Evolutionary conservation across 2,797 vertebrate species (phyloP).

Genomic region (Coregonus suidteri): DNA sequence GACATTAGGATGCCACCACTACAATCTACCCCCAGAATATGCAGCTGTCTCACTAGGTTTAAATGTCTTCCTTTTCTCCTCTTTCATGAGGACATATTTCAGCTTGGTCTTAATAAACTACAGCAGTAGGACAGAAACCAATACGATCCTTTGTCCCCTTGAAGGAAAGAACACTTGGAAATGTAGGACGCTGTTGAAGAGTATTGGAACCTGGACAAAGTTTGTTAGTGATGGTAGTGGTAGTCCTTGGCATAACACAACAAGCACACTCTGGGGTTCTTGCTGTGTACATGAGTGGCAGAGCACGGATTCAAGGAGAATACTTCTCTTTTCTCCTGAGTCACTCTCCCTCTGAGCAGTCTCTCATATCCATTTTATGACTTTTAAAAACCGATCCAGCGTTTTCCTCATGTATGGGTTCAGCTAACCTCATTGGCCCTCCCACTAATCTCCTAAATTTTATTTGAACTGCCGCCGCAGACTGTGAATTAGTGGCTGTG

Average conservation of each 20-base stretch:
- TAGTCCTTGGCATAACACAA: neutral
- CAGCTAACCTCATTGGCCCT: slow-evolving; percentile 44
- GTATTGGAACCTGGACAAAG: neutral
- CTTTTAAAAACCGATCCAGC: slow-evolving; percentile 16
- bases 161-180: neutral
- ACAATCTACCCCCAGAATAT: neutral
- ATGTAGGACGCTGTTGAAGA: neutral
- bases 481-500: slow-evolving; percentile 40
- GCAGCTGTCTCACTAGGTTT: neutral
- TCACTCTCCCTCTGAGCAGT: neutral
- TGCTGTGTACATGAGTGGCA: neutral
- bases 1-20: neutral
- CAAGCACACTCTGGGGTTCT: neutral
- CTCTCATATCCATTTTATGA: neutral
- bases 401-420: slow-evolving; percentile 28
- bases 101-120: neutral
- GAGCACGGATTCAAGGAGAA: neutral
- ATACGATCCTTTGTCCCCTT: too few relatives aligned
- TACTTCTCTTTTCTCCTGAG: neutral
- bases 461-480: slow-evolving; percentile 29
- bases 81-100: neutral
- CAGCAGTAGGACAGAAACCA: too few relatives aligned
- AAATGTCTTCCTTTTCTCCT: neutral
- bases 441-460: slow-evolving; percentile 58
- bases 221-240: neutral